Evolutionary conservation across 1,140 invertebrate species (phyloP), one percentile per base, ranked within the genome.

Genomic region (Drosophila watanabei): DNA sequence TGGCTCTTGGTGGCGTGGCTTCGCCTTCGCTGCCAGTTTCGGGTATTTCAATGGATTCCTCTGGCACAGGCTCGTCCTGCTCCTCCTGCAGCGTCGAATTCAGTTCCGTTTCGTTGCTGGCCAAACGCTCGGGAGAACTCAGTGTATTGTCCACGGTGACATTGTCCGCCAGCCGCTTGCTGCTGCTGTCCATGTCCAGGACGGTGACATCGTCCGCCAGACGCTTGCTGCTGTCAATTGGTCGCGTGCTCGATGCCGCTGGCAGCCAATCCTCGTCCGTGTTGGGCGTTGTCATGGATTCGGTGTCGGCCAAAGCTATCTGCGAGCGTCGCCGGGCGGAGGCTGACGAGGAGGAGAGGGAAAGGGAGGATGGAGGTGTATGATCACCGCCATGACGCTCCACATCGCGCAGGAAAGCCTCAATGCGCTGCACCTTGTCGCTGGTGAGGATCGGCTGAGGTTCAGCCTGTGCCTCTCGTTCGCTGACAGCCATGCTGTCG

Each of bases 401-500:
- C 35, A 93, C 89, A 57, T 93, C 92, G 8, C 81, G 84, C 24
- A 93, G 61, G 24, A 93, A 93, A 0, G 84, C 92, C 52, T 87
- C 75, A 9, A 93, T 87, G 14, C 80, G 84, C 51, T 84, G 51
- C 0, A 83, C 73, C 24, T 89, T 89, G 20, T 75, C 79, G 16
- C 20, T 56, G 45, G 75, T 65, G 4, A 93, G 63, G 10, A 65
- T 43, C 8, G 64, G 30, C 2, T 39, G 62, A 6, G 30, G 30
- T n/a, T n/a, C n/a, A n/a, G n/a, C n/a, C 5, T 10, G 16, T 10
- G 66, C 28, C 5, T 49, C 49, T 13, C 39, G 37, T 8, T 66
- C 69, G 61, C 81, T 80, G 0, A 80, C 61, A 14, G 80, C 64
- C 80, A 88, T 88, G 33, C 80, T 64, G 8, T 81, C 60, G 28